Percentiles rank a stretch among this genome's conserved stretches.
These are phyloP conservation scores for Drosophila maculinotata DNA, from an alignment of 2,888 invertebrate species.

Conservation along the genomic window DNA sequence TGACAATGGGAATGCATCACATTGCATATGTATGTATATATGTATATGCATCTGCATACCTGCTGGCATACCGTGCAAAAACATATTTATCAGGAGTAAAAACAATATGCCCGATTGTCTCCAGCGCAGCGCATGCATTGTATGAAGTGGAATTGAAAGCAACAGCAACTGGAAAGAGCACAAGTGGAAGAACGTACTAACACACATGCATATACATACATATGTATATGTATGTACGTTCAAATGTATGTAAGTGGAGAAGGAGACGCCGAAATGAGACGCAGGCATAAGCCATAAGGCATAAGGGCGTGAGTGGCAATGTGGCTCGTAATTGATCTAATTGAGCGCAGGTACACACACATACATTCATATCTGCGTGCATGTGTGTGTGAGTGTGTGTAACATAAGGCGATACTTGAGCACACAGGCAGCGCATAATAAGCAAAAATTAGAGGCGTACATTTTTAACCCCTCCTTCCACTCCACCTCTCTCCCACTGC, in stretches of 20 bases:
- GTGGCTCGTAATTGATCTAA: conserved; percentile 75
- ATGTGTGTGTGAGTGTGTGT: conserved; percentile 9
- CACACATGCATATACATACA: background rate
- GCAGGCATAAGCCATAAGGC: conserved; percentile 36
- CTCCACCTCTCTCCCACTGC: conserved; percentile 8
- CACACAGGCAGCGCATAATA: conserved; percentile 48
- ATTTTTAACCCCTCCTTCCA: conserved; percentile 13
- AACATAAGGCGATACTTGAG: conserved; percentile 35
- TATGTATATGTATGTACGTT: background rate
- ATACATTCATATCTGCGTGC: conserved; percentile 1
- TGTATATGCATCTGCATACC: conserved; percentile 21
- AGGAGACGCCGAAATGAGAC: conserved; percentile 30
- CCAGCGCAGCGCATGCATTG: conserved; percentile 39
- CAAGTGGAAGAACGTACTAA: conserved; percentile 33
- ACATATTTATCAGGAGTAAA: conserved; percentile 20
- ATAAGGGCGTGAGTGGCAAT: conserved; percentile 71
- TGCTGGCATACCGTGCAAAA: conserved; percentile 13
- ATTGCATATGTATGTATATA: background rate
- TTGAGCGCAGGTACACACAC: conserved; percentile 69
- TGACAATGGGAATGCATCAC: conserved; percentile 1
- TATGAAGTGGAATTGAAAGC: conserved; percentile 41
- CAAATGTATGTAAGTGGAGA: conserved; percentile 18
- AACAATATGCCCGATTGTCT: conserved; percentile 43
- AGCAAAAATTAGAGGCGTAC: conserved; percentile 54
- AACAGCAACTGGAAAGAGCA: conserved; percentile 22